Percentiles rank a stretch among this genome's conserved stretches.
Conservation (phyloP, 2,888 invertebrate species). For the Mesochorus sp. region DNA sequence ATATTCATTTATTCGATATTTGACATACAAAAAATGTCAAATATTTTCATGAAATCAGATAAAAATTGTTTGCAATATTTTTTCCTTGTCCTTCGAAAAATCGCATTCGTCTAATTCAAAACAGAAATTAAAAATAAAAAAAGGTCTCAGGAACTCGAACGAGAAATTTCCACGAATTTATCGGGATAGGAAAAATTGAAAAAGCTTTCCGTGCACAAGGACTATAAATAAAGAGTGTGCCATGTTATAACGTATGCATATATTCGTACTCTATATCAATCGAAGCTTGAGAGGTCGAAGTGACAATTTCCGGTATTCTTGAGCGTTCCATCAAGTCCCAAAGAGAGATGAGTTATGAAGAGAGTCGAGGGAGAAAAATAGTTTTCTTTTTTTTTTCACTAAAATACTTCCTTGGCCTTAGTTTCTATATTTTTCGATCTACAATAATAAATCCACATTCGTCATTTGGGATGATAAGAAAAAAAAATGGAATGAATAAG, state of each 20-base stretch:
- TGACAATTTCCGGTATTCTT: slow-evolving; percentile 13
- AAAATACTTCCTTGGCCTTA: neutral
- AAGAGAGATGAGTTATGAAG: neutral
- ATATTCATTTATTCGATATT: too few relatives aligned
- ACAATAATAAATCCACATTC: neutral
- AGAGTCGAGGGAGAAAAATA: neutral
- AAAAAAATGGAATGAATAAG: neutral
- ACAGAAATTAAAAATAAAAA: too few relatives aligned
- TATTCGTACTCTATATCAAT: slow-evolving; percentile 22
- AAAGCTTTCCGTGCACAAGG: slow-evolving; percentile 6
- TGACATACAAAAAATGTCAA: too few relatives aligned
- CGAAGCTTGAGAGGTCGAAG: neutral
- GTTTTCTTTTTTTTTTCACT: neutral
- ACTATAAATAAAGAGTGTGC: slow-evolving; percentile 26
- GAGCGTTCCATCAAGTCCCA: neutral
- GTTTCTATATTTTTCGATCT: neutral
- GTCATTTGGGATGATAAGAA: neutral
- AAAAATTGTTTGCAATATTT: too few relatives aligned
- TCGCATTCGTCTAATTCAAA: too few relatives aligned
- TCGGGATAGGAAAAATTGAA: neutral
- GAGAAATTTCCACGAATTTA: neutral
- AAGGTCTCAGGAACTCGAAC: neutral
- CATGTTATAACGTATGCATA: slow-evolving; percentile 28
- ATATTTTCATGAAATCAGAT: too few relatives aligned
- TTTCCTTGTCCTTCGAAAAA: too few relatives aligned